phyloP scores from a whole-genome alignment of 2,113 vertebrate genomes.

The Melanotaenia duboulayi region DNA sequence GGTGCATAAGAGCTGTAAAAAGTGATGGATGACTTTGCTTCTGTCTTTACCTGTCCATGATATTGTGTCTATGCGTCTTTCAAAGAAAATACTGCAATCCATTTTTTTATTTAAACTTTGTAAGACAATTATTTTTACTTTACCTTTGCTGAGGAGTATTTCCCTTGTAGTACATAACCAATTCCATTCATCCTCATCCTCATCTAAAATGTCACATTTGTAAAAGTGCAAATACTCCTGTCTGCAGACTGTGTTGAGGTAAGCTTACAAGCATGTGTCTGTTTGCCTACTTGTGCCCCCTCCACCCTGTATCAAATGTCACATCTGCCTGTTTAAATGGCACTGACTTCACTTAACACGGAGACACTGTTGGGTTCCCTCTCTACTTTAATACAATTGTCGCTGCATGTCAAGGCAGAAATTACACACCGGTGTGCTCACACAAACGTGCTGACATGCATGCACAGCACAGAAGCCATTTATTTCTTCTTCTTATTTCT shows the following conservation, averaged over 20 bases:
- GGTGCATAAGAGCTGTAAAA: slow-evolving; percentile 24
- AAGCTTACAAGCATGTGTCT: slow-evolving; percentile 43
- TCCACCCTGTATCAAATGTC: slow-evolving; percentile 62
- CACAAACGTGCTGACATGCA: slow-evolving; percentile 6
- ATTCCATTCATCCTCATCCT: slow-evolving; percentile 41
- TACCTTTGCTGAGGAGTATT: slow-evolving; percentile 9
- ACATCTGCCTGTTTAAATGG: slow-evolving; percentile 73
- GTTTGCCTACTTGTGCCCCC: slow-evolving; percentile 46
- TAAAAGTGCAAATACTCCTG: slow-evolving; percentile 64
- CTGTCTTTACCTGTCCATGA: slow-evolving; percentile 21
- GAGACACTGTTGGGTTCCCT: slow-evolving; percentile 32
- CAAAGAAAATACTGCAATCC: slow-evolving; percentile 28
- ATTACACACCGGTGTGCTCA: background rate
- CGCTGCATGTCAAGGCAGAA: slow-evolving; percentile 7
- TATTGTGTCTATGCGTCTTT: background rate
- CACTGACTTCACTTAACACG: slow-evolving; percentile 72
- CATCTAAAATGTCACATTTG: slow-evolving; percentile 67
- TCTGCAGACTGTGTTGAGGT: slow-evolving; percentile 27
- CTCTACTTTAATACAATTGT: slow-evolving; percentile 47
- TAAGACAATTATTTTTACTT: slow-evolving; percentile 31
- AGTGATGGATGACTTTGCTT: slow-evolving; percentile 34
- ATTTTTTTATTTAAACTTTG: background rate
- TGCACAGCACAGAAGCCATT: background rate
- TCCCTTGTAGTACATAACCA: slow-evolving; percentile 21
- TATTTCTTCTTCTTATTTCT: background rate